Evolutionary conservation across 1,140 invertebrate genomes (phyloP).

Genomic region (Drosophila seguyi): DNA sequence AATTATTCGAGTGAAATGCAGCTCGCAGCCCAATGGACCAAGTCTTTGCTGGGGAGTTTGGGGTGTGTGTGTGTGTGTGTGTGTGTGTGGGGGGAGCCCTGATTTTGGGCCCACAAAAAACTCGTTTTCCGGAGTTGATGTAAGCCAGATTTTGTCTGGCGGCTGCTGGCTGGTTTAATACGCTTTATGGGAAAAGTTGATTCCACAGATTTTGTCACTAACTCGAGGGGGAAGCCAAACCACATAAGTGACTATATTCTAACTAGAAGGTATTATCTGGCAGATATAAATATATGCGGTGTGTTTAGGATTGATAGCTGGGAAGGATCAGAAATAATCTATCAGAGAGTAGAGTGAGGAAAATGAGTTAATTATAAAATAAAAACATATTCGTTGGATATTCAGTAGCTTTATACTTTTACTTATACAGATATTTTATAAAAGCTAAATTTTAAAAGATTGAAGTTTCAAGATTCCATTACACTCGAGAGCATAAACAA

Average conservation of each 20-base stretch:
- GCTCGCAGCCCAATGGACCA: slow-evolving; percentile 21
- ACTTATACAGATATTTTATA: too few species aligned
- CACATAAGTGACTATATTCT: slow-evolving; percentile 1
- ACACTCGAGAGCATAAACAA: not conserved
- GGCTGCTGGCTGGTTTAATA: slow-evolving; percentile 33
- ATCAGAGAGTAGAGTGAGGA: not conserved
- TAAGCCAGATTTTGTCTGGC: slow-evolving; percentile 56
- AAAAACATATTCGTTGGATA: not conserved
- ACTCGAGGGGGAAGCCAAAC: slow-evolving; percentile 15
- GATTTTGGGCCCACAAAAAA: slow-evolving; percentile 67
- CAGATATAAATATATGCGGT: too few species aligned
- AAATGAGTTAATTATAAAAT: not conserved
- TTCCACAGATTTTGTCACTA: slow-evolving; percentile 28
- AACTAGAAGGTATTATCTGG: not conserved
- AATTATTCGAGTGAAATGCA: slow-evolving; percentile 74
- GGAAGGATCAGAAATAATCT: too few species aligned
- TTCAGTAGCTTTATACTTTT: too few species aligned
- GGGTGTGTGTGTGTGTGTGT: slow-evolving; percentile 4
- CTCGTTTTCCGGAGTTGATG: slow-evolving; percentile 62
- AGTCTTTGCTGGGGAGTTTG: slow-evolving; percentile 2
- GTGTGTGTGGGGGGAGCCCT: slow-evolving; percentile 37
- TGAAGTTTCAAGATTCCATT: too few species aligned
- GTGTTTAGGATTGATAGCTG: not conserved
- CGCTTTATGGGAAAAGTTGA: slow-evolving; percentile 27
- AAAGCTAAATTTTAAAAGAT: too few species aligned